Conservation (phyloP, 2,797 vertebrate genomes). For the Miichthys miiuy region DNA sequence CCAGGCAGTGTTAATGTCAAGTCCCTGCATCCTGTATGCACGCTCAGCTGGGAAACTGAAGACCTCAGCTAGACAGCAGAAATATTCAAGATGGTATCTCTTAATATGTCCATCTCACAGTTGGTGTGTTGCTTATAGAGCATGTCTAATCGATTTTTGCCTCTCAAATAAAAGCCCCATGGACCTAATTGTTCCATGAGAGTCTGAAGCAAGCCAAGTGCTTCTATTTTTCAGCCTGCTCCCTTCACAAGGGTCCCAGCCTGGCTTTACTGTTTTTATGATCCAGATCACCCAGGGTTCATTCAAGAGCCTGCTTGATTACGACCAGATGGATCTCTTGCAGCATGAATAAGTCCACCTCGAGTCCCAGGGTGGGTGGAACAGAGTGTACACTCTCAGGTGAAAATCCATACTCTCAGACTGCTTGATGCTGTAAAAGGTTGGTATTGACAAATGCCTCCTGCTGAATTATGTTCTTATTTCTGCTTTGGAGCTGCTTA, state of each 20-base stretch:
- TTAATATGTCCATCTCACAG: neutral
- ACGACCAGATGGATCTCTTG: conserved; percentile 55
- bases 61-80: conserved; percentile 5
- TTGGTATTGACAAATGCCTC: conserved; percentile 48
- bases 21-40: conserved; percentile 1
- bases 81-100: neutral
- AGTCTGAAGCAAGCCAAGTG: neutral
- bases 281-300: conserved; percentile 34
- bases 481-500: conserved; percentile 32
- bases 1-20: conserved; percentile 11
- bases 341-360: conserved; percentile 31
- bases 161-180: conserved; percentile 2
- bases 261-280: conserved; percentile 24
- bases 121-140: neutral
- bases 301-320: conserved; percentile 41
- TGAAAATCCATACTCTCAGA: conserved; percentile 52
- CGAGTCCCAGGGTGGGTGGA: conserved; percentile 18
- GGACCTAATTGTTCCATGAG: neutral
- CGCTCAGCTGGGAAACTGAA: neutral
- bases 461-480: conserved; percentile 40
- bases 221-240: conserved; percentile 16
- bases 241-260: conserved; percentile 1
- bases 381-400: conserved; percentile 29
- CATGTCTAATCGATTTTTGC: conserved; percentile 9
- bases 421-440: conserved; percentile 6